phyloP scores from a whole-genome alignment of 2,797 vertebrate genomes.

The Sebastes alutus region DNA sequence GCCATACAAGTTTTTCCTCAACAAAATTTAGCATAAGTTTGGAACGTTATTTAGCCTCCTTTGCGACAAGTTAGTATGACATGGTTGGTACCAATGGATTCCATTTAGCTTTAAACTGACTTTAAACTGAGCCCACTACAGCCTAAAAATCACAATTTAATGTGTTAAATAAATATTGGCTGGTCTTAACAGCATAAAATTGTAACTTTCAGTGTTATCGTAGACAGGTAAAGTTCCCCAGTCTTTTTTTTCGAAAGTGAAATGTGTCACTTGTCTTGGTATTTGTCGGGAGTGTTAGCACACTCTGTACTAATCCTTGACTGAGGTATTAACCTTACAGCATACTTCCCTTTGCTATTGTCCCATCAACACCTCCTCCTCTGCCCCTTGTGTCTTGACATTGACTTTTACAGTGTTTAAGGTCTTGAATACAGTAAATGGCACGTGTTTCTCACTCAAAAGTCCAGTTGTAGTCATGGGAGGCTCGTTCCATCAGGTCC shows the following conservation, averaged over 20 bases:
- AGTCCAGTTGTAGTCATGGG: slow-evolving; percentile 94
- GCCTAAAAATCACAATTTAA: too few species aligned
- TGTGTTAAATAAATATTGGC: not conserved
- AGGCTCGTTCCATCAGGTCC: slow-evolving; percentile 89
- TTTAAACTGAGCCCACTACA: too few species aligned
- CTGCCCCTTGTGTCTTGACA: not conserved
- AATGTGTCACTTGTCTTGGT: not conserved
- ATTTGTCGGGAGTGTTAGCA: not conserved
- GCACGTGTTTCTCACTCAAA: slow-evolving; percentile 86
- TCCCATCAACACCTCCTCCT: not conserved
- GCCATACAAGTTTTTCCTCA: too few species aligned
- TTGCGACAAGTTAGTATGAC: too few species aligned
- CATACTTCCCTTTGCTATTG: not conserved
- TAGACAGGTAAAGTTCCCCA: not conserved
- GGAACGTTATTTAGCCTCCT: too few species aligned
- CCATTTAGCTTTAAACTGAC: too few species aligned
- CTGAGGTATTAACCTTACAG: not conserved
- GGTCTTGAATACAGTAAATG: not conserved
- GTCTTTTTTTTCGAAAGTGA: not conserved
- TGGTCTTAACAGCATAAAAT: not conserved
- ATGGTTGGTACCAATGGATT: too few species aligned
- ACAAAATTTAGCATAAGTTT: too few species aligned
- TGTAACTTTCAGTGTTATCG: not conserved
- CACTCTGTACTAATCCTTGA: not conserved
- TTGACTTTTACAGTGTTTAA: not conserved